Conservation (phyloP, 1,140 invertebrate species). For the Anastrepha obliqua region DNA sequence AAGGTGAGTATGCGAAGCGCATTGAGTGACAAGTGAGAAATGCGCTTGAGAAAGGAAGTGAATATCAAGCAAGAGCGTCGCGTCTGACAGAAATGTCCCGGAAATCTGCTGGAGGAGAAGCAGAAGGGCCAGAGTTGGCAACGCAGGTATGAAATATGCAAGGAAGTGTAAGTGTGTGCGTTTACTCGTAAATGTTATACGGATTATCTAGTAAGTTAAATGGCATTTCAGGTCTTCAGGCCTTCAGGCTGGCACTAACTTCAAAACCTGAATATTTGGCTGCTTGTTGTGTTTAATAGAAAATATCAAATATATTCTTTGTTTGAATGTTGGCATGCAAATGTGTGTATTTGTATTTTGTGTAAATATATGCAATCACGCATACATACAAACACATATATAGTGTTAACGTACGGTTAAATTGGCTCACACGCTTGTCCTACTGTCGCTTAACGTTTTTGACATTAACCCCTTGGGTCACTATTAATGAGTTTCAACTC, state of each 20-base stretch:
- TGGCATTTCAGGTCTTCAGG: neutral
- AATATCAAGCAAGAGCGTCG: neutral
- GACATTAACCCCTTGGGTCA: constrained; percentile 46
- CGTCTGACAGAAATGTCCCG: neutral
- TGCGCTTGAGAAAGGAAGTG: neutral
- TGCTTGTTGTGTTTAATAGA: no score
- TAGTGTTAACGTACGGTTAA: neutral
- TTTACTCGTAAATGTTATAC: neutral
- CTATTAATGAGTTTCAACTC: constrained; percentile 12
- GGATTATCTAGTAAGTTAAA: neutral
- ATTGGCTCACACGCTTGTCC: constrained; percentile 18
- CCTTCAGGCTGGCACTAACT: neutral
- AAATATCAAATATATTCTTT: no score
- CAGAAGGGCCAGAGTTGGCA: neutral
- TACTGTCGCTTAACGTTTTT: constrained; percentile 23
- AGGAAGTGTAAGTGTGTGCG: no score
- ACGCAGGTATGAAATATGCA: no score
- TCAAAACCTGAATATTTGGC: no score
- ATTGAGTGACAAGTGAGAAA: neutral
- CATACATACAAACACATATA: neutral
- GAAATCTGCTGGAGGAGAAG: no score
- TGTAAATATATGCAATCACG: neutral
- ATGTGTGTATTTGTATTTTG: no score
- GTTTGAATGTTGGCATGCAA: no score
- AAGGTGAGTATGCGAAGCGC: neutral